These are phyloP conservation scores for Synergus japonicus DNA, from an alignment of 2,888 invertebrate species.

Conservation along the genomic window DNA sequence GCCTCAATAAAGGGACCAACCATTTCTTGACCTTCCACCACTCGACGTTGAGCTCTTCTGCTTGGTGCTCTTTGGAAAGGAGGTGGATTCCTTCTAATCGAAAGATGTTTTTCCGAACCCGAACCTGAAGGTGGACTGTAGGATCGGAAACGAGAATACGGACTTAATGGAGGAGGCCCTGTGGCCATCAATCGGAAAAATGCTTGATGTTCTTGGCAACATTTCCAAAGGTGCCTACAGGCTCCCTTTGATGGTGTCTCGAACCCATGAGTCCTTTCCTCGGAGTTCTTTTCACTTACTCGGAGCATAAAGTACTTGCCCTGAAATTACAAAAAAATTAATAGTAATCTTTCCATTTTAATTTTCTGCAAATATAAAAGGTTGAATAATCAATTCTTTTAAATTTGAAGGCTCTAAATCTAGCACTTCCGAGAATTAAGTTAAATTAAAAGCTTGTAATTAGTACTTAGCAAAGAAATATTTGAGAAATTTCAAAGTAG, in stretches of 20 bases:
- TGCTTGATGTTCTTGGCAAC: constrained; percentile 96
- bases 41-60: constrained; percentile 85
- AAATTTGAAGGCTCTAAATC: too few relatives aligned
- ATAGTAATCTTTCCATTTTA: too few relatives aligned
- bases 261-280: constrained; percentile 97
- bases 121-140: constrained; percentile 73
- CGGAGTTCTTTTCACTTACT: constrained; percentile 97
- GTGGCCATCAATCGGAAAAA: constrained; percentile 91
- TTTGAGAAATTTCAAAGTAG: neutral
- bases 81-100: constrained; percentile 81
- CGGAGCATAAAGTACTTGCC: constrained; percentile 97
- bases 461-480: constrained; percentile 2
- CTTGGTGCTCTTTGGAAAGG: constrained; percentile 89
- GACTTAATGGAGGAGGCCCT: constrained; percentile 77
- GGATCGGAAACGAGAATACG: constrained; percentile 75
- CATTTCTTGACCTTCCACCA: constrained; percentile 81
- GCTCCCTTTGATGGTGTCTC: constrained; percentile 94
- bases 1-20: constrained; percentile 73
- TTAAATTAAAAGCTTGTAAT: neutral
- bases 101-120: constrained; percentile 72
- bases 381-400: too few relatives aligned
- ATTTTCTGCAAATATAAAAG: too few relatives aligned
- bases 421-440: too few relatives aligned
- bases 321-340: constrained; percentile 56
- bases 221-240: constrained; percentile 97